phyloP scores from a whole-genome alignment of 2,113 vertebrate species.

The Vanacampus margaritifer region DNA sequence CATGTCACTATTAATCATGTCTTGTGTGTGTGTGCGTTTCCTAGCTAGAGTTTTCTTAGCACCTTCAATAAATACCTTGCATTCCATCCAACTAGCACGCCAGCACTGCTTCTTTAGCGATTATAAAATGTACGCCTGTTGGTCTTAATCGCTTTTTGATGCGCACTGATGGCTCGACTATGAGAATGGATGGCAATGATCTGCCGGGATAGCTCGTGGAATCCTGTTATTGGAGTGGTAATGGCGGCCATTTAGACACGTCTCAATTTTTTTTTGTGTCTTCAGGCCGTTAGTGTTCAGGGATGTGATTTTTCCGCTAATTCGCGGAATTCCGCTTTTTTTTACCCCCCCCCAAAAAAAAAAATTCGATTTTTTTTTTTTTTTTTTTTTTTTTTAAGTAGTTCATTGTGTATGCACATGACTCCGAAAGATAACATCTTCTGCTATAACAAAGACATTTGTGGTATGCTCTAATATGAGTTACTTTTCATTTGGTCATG shows the following conservation, averaged over 20 bases:
- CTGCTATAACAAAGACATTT: too few relatives aligned
- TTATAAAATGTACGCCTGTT: slow-evolving; percentile 2
- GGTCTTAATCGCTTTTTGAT: slow-evolving; percentile 6
- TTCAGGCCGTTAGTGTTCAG: slow-evolving; percentile 26
- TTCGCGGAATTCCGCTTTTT: too few relatives aligned
- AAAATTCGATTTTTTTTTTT: too few relatives aligned
- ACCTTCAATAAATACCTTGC: slow-evolving; percentile 38
- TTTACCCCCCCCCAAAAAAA: too few relatives aligned
- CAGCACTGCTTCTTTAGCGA: neutral
- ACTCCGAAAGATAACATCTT: too few relatives aligned
- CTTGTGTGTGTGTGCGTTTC: slow-evolving; percentile 51
- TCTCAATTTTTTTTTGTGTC: slow-evolving; percentile 42
- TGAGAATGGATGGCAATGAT: slow-evolving; percentile 24
- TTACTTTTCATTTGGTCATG: too few relatives aligned
- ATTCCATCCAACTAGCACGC: slow-evolving; percentile 8
- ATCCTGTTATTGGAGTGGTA: slow-evolving; percentile 22
- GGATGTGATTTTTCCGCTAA: too few relatives aligned
- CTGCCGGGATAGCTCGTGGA: slow-evolving; percentile 6
- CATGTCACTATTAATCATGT: slow-evolving; percentile 73
- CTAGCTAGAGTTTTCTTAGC: neutral
- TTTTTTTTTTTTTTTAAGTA: too few relatives aligned
- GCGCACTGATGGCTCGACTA: neutral
- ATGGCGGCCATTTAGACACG: slow-evolving; percentile 34
- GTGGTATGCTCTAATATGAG: too few relatives aligned
- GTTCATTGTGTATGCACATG: too few relatives aligned